Conservation (phyloP, 37 sponge, comb jelly and placozoan species). For the Axinella damicornis region DNA sequence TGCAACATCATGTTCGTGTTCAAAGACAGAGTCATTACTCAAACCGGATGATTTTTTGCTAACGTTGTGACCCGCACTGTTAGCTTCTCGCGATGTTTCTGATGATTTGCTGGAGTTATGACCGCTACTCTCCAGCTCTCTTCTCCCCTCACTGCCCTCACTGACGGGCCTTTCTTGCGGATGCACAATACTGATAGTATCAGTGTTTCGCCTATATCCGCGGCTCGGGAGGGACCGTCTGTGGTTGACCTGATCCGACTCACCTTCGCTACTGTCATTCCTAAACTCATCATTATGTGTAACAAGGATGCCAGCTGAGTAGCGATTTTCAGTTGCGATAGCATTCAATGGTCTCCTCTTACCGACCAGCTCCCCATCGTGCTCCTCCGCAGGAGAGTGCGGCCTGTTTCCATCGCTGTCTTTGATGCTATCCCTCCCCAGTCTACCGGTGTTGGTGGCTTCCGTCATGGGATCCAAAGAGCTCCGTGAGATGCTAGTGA, state of each 20-base stretch:
- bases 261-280: slow-evolving; percentile 1
- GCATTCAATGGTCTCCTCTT: background rate
- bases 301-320: slow-evolving; percentile 27
- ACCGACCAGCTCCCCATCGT: background rate
- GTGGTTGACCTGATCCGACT: background rate
- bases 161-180: too few relatives aligned
- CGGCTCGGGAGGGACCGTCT: too few relatives aligned
- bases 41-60: background rate
- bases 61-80: too few relatives aligned
- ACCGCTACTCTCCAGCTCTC: too few relatives aligned
- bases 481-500: background rate
- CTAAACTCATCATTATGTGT: slow-evolving; percentile 11
- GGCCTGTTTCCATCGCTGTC: too few relatives aligned
- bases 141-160: too few relatives aligned
- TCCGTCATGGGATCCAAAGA: slow-evolving; percentile 7
- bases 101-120: too few relatives aligned
- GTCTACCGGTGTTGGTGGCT: background rate
- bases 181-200: too few relatives aligned
- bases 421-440: too few relatives aligned
- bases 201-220: too few relatives aligned
- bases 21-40: slow-evolving; percentile 33
- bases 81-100: too few relatives aligned
- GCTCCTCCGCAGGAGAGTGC: background rate
- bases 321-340: background rate
- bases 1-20: slow-evolving; percentile 11